These are phyloP conservation scores for Acanthosepion pharaonis DNA, from an alignment of 2,888 invertebrate species.

Conservation along the genomic window DNA sequence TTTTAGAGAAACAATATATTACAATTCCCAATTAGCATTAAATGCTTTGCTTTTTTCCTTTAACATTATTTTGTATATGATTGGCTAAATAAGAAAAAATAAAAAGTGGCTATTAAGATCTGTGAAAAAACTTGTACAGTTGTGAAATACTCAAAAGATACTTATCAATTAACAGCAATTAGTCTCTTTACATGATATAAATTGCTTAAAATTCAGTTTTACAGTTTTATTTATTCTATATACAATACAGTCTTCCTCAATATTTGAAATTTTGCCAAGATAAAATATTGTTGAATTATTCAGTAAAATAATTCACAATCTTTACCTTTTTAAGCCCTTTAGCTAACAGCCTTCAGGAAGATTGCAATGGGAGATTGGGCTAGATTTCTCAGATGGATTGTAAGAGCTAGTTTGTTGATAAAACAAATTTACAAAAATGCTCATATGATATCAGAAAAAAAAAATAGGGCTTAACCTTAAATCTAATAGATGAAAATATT, in stretches of 20 bases:
- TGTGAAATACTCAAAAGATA: too few relatives aligned
- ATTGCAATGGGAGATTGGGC: background rate
- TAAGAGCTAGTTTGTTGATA: background rate
- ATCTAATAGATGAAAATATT: too few relatives aligned
- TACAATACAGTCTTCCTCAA: background rate
- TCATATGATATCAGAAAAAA: background rate
- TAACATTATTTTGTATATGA: too few relatives aligned
- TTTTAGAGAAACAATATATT: background rate
- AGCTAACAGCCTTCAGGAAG: background rate
- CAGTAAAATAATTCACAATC: background rate
- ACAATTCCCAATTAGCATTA: background rate
- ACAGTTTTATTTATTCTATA: too few relatives aligned
- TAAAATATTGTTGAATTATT: background rate
- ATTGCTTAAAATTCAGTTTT: background rate
- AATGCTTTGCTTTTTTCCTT: too few relatives aligned
- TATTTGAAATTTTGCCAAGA: background rate
- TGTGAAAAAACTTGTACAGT: too few relatives aligned
- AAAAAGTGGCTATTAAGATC: too few relatives aligned
- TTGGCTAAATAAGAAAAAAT: too few relatives aligned
- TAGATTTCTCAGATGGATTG: background rate
- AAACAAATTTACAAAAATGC: background rate
- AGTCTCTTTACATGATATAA: too few relatives aligned
- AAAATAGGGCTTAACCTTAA: too few relatives aligned
- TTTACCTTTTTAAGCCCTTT: background rate
- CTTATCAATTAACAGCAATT: too few relatives aligned